Conservation (phyloP, 1,140 invertebrate genomes). For the Idris sp. region DNA sequence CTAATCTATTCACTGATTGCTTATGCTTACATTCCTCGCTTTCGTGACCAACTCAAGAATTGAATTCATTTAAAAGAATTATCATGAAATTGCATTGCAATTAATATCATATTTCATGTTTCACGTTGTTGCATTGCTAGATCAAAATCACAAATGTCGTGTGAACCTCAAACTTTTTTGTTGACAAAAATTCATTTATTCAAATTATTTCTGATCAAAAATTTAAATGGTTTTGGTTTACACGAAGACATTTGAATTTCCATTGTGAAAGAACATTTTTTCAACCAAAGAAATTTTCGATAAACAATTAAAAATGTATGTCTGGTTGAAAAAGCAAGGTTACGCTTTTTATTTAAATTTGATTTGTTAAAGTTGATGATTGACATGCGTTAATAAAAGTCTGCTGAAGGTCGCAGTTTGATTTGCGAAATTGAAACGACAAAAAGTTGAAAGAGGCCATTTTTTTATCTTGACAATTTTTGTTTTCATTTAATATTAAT, state of each 20-base stretch:
- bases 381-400: slow-evolving; percentile 15
- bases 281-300: too few relatives aligned
- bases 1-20: slow-evolving; percentile 5
- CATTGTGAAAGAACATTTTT: slow-evolving; percentile 1
- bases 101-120: slow-evolving; percentile 62
- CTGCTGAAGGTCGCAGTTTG: slow-evolving; percentile 6
- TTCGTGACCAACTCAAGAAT: slow-evolving; percentile 52
- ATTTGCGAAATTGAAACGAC: slow-evolving; percentile 12
- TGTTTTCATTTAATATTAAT: background rate
- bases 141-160: slow-evolving; percentile 54
- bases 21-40: slow-evolving; percentile 34
- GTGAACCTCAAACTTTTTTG: too few relatives aligned
- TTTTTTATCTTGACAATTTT: background rate
- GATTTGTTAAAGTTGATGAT: slow-evolving; percentile 16
- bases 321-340: too few relatives aligned
- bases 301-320: too few relatives aligned
- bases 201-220: too few relatives aligned
- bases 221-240: slow-evolving; percentile 13
- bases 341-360: slow-evolving; percentile 7
- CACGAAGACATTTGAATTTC: slow-evolving; percentile 4
- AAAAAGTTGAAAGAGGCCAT: slow-evolving; percentile 1
- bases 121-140: slow-evolving; percentile 36
- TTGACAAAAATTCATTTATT: too few relatives aligned
- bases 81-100: slow-evolving; percentile 64
- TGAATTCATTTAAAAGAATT: slow-evolving; percentile 64